These are phyloP conservation scores for Patella depressa DNA, from an alignment of 2,888 invertebrate species.

Conservation along the genomic window DNA sequence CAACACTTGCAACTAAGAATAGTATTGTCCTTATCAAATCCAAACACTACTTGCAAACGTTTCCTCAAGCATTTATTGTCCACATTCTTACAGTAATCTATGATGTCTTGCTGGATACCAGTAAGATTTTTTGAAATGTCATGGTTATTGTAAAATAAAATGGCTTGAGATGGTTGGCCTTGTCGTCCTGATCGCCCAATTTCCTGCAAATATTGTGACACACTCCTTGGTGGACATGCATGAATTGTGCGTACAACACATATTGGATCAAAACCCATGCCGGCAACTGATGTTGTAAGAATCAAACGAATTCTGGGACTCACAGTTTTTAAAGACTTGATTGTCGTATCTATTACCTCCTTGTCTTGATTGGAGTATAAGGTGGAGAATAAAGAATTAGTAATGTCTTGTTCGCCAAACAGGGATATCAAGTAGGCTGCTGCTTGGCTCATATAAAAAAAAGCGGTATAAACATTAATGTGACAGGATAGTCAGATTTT, in stretches of 20 bases:
- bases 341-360: conserved; percentile 21
- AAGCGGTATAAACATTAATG: conserved; percentile 28
- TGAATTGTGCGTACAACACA: conserved; percentile 22
- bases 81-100: conserved; percentile 29
- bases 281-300: conserved; percentile 29
- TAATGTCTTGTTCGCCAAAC: conserved; percentile 19
- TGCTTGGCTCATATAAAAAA: conserved; percentile 28
- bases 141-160: conserved; percentile 23
- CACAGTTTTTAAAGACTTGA: conserved; percentile 20
- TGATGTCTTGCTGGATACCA: conserved; percentile 29
- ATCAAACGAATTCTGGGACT: conserved; percentile 23
- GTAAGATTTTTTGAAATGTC: conserved; percentile 29
- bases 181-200: conserved; percentile 25
- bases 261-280: conserved; percentile 32
- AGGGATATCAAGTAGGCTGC: conserved; percentile 15
- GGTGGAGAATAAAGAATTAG: conserved; percentile 17
- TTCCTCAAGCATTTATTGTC: conserved; percentile 25
- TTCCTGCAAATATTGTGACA: conserved; percentile 31
- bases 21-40: neutral
- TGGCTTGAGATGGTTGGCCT: conserved; percentile 23
- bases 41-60: conserved; percentile 25
- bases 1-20: too few relatives aligned
- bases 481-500: conserved; percentile 26
- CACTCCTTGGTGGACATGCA: conserved; percentile 23
- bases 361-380: conserved; percentile 27